Conservation (phyloP, 2,888 invertebrate species). For the Lasioglossum leucozonium region DNA sequence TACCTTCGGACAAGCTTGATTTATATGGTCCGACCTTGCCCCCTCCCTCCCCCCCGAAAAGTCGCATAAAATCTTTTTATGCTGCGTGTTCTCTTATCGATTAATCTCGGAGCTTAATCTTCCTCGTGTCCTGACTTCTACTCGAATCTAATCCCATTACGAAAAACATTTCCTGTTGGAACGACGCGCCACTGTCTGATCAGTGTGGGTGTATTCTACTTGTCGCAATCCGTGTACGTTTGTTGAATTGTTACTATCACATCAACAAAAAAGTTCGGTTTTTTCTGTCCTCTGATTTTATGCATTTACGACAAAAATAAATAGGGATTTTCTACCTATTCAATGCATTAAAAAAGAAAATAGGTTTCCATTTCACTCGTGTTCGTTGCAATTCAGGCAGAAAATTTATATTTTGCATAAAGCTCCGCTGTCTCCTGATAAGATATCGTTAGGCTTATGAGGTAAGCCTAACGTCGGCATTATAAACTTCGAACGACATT, state of each 20-base stretch:
- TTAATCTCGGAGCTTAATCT: slow-evolving; percentile 64
- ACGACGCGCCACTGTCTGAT: slow-evolving; percentile 14
- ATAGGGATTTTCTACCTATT: too few species aligned
- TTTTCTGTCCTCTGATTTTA: too few species aligned
- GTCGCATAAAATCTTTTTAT: slow-evolving; percentile 59
- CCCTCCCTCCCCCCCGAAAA: slow-evolving; percentile 8
- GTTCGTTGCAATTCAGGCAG: too few species aligned
- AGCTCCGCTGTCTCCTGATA: too few species aligned
- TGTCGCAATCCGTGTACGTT: not conserved
- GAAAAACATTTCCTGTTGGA: slow-evolving; percentile 46
- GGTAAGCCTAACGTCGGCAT: not conserved
- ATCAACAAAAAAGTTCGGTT: not conserved
- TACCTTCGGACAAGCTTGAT: slow-evolving; percentile 28
- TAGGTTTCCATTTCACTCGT: too few species aligned
- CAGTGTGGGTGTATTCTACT: slow-evolving; percentile 23
- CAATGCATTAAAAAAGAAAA: too few species aligned
- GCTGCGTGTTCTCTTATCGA: slow-evolving; percentile 59
- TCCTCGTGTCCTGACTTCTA: slow-evolving; percentile 28
- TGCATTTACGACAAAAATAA: too few species aligned
- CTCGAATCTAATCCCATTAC: slow-evolving; percentile 55
- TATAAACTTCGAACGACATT: slow-evolving; percentile 17
- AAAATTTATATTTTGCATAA: too few species aligned
- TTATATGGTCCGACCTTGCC: slow-evolving; percentile 31
- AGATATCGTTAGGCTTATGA: not conserved
- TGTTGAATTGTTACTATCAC: not conserved